Evolutionary conservation across 2,797 vertebrate species (phyloP), one percentile per base, ranked within the genome.

Genomic region (Helarctos malayanus): DNA sequence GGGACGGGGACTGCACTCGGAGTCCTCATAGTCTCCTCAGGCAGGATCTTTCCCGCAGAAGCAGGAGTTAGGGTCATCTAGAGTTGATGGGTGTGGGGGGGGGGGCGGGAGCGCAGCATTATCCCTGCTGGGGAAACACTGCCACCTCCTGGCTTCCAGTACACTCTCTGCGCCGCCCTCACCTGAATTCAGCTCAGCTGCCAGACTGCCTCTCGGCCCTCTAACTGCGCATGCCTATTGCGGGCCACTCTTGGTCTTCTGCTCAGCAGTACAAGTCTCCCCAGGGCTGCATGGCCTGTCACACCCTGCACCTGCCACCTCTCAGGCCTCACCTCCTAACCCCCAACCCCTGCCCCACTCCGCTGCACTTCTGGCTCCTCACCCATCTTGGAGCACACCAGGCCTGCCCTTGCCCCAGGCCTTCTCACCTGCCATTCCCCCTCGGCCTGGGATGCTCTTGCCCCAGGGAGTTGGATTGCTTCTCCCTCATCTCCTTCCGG

Each of bases 91-190:
- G 35, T 3, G 35, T n/a, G 35, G 35, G 35, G 35, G 3, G 35
- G 35, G 35, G 35, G 3, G n/a, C n/a, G n/a, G 35, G 35, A 38
- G 35, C 35, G 27, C 49, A 25, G 5, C n/a, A 18, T 81, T 47
- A 45, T 41, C 38, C 3, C 57, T 80, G 27, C 71, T 29, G 45
- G 71, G 81, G 82, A 87, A 89, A 86, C 65, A 88, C 73, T 97
- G 94, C 94, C 69, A 94, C 68, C 94, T 94, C 6, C 41, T 97
- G 94, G 92, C 54, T 52, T 73, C 69, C 11, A 73, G 32, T 79
- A 47, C 11, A 32, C 23, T 73, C 21, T 80, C 41, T 78, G 25
- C 12, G 12, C 21, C 52, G 61, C 47, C 11, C n/a, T 13, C 15
- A 25, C 69, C 15, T 4, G 0, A 4, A 12, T 45, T 88, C 7